A percentile compares a stretch with the other conserved stretches of the same genome.
Evolutionary conservation across 2,888 invertebrate genomes (phyloP).

Genomic region (Tinea trinotella): DNA sequence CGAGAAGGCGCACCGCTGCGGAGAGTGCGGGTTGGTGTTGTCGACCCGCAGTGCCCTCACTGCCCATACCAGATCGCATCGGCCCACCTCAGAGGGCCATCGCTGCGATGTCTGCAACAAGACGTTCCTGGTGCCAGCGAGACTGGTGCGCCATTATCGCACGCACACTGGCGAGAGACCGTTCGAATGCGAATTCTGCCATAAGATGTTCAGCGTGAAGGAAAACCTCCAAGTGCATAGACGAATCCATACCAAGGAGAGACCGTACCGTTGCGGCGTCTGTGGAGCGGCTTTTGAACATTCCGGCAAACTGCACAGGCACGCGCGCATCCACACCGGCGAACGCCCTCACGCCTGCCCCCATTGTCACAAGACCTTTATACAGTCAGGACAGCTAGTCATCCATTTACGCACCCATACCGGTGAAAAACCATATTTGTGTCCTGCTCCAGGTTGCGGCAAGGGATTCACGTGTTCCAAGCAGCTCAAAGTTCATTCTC

Average conservation of each 20-base stretch:
- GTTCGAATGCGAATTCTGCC: conserved; percentile 92
- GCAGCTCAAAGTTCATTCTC: conserved; percentile 91
- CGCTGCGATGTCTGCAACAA: conserved; percentile 92
- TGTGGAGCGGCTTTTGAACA: conserved; percentile 93
- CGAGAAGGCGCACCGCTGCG: conserved; percentile 71
- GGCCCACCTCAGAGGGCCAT: conserved; percentile 78
- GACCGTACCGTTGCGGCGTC: conserved; percentile 91
- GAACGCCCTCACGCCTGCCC: conserved; percentile 92
- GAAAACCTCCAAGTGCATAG: conserved; percentile 92
- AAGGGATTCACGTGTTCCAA: conserved; percentile 95
- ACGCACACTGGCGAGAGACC: conserved; percentile 94
- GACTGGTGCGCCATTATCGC: conserved; percentile 87
- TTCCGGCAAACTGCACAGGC: conserved; percentile 90
- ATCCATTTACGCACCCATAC: conserved; percentile 94
- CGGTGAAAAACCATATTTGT: conserved; percentile 88
- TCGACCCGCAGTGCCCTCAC: conserved; percentile 83
- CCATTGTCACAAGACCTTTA: conserved; percentile 91
- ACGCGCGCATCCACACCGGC: conserved; percentile 92
- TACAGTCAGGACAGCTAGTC: conserved; percentile 91
- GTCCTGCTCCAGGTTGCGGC: conserved; percentile 85
- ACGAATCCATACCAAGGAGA: conserved; percentile 92
- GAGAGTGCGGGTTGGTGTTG: conserved; percentile 81
- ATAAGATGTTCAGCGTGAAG: conserved; percentile 93
- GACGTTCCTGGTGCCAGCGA: conserved; percentile 91
- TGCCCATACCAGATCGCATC: conserved; percentile 74